phyloP scores from a whole-genome alignment of 2,888 invertebrate species.

The Chironomus tentans region DNA sequence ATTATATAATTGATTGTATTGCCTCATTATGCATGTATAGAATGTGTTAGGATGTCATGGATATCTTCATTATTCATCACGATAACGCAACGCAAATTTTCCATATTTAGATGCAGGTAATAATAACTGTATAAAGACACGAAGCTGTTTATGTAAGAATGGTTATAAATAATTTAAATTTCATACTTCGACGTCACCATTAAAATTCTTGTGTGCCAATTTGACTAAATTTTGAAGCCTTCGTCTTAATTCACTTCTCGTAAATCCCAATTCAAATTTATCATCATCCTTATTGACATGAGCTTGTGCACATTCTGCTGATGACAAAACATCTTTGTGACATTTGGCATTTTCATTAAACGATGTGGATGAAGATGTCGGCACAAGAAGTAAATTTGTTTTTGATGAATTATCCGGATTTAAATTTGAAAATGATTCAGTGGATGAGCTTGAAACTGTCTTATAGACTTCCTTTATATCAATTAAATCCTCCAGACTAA shows the following conservation, averaged over 20 bases:
- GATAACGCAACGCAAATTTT: background rate
- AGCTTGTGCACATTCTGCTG: too few species aligned
- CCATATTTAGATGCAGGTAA: background rate
- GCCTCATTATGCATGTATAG: background rate
- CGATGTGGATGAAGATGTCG: too few species aligned
- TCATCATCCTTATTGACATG: background rate
- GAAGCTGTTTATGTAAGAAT: too few species aligned
- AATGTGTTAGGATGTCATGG: too few species aligned
- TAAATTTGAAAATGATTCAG: too few species aligned
- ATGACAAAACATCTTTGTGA: too few species aligned
- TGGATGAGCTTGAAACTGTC: too few species aligned
- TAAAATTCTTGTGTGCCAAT: background rate
- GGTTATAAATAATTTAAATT: background rate
- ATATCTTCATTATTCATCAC: background rate
- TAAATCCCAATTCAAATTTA: background rate
- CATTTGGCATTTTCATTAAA: too few species aligned
- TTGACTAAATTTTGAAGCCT: slow-evolving; percentile 3
- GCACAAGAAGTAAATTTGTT: too few species aligned
- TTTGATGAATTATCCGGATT: too few species aligned
- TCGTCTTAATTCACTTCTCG: background rate
- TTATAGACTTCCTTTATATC: too few species aligned
- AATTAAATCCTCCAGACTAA: too few species aligned
- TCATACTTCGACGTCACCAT: background rate
- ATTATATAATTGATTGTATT: background rate
- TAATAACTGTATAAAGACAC: background rate